phyloP scores from a whole-genome alignment of 2,888 invertebrate species.

The Odontomyia ornata region DNA sequence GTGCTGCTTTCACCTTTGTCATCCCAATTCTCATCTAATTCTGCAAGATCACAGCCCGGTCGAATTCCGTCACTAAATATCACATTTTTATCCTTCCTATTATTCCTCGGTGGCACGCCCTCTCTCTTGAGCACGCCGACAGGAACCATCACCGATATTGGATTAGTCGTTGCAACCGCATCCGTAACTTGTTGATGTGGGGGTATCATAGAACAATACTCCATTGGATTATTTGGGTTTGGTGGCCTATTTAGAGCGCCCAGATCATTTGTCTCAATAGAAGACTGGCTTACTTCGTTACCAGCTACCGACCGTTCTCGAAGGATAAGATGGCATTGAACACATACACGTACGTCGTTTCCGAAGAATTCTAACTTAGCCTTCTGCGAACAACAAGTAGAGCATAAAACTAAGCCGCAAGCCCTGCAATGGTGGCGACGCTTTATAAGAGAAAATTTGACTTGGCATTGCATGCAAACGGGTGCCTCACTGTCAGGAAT shows the following conservation, averaged over 20 bases:
- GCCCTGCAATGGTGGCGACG: constrained; percentile 88
- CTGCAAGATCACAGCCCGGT: constrained; percentile 86
- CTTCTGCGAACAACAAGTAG: constrained; percentile 78
- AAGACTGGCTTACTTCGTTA: neutral
- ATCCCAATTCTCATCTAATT: constrained; percentile 74
- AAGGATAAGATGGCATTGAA: constrained; percentile 73
- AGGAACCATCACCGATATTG: constrained; percentile 83
- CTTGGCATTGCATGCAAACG: constrained; percentile 84
- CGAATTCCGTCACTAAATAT: constrained; percentile 91
- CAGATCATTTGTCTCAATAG: constrained; percentile 40
- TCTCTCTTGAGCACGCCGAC: constrained; percentile 79
- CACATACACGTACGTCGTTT: constrained; percentile 79
- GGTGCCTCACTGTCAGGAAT: constrained; percentile 84
- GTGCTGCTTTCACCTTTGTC: constrained; percentile 53
- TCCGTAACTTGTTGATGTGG: constrained; percentile 76
- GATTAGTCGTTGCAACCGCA: constrained; percentile 55
- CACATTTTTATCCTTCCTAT: constrained; percentile 75
- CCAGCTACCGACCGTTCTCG: constrained; percentile 51
- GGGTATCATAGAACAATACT: constrained; percentile 85
- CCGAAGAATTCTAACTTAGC: constrained; percentile 77
- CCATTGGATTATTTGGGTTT: constrained; percentile 87
- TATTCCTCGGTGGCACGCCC: constrained; percentile 63
- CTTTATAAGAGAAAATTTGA: constrained; percentile 82
- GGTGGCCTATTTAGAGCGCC: constrained; percentile 66
- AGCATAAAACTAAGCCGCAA: constrained; percentile 84